phyloP scores from a whole-genome alignment of 1,140 invertebrate genomes.

The Drosophila setifemur region DNA sequence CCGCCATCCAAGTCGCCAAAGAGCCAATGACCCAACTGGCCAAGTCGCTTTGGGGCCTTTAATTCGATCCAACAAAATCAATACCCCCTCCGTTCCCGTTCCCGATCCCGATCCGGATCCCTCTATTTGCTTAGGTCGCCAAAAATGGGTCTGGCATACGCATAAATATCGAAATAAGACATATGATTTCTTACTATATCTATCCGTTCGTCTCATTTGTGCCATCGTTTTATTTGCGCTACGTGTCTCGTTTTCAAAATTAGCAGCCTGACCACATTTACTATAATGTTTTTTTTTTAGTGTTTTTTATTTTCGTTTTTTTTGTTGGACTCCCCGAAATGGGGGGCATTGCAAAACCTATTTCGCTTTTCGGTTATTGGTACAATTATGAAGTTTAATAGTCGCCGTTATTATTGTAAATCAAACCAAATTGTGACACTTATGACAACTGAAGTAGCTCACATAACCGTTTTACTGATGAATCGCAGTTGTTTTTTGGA shows the following conservation, averaged over 20 bases:
- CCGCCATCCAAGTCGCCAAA: constrained; percentile 47
- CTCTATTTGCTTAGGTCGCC: constrained; percentile 79
- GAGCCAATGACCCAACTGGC: constrained; percentile 72
- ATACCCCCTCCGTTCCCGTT: too few relatives aligned
- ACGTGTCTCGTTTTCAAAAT: constrained; percentile 63
- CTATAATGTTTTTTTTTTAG: too few relatives aligned
- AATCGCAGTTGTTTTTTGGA: constrained; percentile 2
- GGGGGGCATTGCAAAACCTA: constrained; percentile 64
- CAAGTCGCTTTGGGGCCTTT: constrained; percentile 48
- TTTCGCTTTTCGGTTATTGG: constrained; percentile 67
- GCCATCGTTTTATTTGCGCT: constrained; percentile 72
- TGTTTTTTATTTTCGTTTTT: constrained; percentile 15
- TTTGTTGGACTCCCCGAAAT: constrained; percentile 25
- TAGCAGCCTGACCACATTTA: constrained; percentile 13
- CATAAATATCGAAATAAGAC: constrained; percentile 78
- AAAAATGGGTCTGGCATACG: constrained; percentile 77
- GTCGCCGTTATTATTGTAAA: constrained; percentile 74
- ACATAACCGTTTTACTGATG: constrained; percentile 63
- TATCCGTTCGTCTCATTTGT: constrained; percentile 60
- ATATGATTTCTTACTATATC: constrained; percentile 77
- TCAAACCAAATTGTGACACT: constrained; percentile 78
- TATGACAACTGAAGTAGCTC: constrained; percentile 79
- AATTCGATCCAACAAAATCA: constrained; percentile 15
- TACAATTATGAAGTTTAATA: constrained; percentile 81
- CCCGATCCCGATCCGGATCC: too few relatives aligned